Evolutionary conservation across 1,140 invertebrate species (phyloP).

Genomic region (Homalodisca vitripennis): DNA sequence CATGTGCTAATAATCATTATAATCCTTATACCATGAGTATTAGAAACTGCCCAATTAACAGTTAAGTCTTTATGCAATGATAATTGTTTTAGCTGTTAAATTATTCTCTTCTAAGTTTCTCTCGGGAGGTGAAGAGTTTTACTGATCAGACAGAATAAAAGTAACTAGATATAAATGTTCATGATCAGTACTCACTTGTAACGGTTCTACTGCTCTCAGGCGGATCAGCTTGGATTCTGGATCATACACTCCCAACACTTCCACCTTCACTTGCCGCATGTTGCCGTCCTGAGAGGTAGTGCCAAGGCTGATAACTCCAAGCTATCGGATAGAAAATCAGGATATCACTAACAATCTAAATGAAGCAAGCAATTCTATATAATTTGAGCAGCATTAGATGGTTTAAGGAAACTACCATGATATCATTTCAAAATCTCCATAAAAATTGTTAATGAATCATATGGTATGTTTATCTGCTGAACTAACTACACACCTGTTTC

Average conservation of each 20-base stretch:
- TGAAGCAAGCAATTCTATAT: too few relatives aligned
- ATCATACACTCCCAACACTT: conserved; percentile 84
- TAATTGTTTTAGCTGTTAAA: too few relatives aligned
- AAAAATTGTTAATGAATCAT: too few relatives aligned
- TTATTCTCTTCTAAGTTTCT: not conserved
- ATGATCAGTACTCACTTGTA: conserved; percentile 49
- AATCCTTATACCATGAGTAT: too few relatives aligned
- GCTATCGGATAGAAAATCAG: conserved; percentile 46
- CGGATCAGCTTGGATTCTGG: conserved; percentile 68
- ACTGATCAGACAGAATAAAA: not conserved
- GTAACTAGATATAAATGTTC: not conserved
- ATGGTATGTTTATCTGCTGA: too few relatives aligned
- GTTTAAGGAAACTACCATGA: too few relatives aligned
- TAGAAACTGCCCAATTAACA: too few relatives aligned
- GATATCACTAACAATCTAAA: not conserved
- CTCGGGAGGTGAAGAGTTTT: not conserved
- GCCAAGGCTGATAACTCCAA: conserved; percentile 86
- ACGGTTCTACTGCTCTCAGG: conserved; percentile 76
- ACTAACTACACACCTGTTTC: too few relatives aligned
- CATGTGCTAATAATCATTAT: too few relatives aligned
- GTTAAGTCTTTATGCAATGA: too few relatives aligned
- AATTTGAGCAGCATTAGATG: too few relatives aligned
- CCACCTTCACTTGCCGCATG: conserved; percentile 81
- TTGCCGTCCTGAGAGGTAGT: conserved; percentile 82
- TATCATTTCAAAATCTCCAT: too few relatives aligned